Evolutionary conservation across 2,113 vertebrate genomes (phyloP).

Genomic region (Mystacornis crossleyi): DNA sequence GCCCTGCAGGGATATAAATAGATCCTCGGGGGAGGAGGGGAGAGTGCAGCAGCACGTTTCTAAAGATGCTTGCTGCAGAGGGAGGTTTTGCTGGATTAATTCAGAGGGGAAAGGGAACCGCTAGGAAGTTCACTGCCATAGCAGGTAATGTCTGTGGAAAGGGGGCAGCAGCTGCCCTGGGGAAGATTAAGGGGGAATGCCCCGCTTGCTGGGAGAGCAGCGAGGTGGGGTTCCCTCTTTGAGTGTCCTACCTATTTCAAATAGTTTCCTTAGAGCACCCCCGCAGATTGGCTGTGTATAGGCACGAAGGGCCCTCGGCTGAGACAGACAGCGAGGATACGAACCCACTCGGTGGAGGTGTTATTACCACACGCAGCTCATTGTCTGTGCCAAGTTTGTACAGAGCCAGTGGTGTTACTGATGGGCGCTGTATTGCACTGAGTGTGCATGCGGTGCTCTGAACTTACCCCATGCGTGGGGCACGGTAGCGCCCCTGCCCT

Average conservation of each 20-base stretch:
- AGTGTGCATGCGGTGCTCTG: neutral
- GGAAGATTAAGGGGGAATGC: neutral
- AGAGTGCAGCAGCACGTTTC: constrained; percentile 41
- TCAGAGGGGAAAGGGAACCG: neutral
- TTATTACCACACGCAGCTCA: neutral
- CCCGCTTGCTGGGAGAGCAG: neutral
- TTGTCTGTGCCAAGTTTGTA: neutral
- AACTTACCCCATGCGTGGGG: neutral
- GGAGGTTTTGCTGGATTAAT: neutral
- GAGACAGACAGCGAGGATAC: neutral
- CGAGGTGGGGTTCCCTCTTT: neutral
- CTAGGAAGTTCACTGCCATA: neutral
- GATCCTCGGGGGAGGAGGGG: neutral
- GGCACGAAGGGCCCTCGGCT: neutral
- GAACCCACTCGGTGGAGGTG: neutral
- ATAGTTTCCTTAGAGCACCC: neutral
- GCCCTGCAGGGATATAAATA: constrained; percentile 68
- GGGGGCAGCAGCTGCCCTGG: neutral
- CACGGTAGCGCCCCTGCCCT: neutral
- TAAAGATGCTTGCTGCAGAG: constrained; percentile 45
- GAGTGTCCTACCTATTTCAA: neutral
- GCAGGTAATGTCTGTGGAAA: neutral
- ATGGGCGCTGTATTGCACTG: neutral
- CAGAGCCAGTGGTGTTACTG: neutral
- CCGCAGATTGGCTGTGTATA: neutral